These are phyloP conservation scores for Antechinus flavipes DNA, from an alignment of 2,113 vertebrate genomes.

Conservation along the genomic window DNA sequence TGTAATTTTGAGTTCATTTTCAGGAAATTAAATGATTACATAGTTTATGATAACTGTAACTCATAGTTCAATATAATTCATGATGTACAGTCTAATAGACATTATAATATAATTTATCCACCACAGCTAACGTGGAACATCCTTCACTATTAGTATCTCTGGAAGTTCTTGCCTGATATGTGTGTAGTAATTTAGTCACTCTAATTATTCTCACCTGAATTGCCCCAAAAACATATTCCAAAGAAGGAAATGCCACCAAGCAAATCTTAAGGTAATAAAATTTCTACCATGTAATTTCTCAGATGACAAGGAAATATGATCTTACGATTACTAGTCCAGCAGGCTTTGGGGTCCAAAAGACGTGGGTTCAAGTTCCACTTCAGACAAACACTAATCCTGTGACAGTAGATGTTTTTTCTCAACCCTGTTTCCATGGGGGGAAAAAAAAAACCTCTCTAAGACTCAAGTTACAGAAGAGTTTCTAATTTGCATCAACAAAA, in stretches of 20 bases:
- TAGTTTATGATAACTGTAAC: constrained; percentile 28
- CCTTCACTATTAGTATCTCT: background rate
- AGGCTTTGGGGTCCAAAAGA: background rate
- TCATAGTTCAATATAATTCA: background rate
- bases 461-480: background rate
- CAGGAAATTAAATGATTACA: constrained; percentile 73
- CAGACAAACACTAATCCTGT: background rate
- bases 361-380: background rate
- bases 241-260: background rate
- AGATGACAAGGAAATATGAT: background rate
- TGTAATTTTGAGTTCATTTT: constrained; percentile 61
- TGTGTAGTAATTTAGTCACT: background rate
- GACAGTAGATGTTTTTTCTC: background rate
- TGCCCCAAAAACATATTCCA: background rate
- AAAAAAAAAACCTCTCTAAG: background rate
- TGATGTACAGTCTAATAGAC: background rate
- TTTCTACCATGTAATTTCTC: background rate
- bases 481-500: background rate
- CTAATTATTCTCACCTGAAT: background rate
- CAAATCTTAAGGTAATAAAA: background rate
- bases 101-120: background rate
- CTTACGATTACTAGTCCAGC: background rate
- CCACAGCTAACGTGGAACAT: no score
- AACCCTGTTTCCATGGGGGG: background rate
- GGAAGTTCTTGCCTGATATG: background rate